Conservation (phyloP, 2,113 vertebrate species). For the Gorsachius goisagi region DNA sequence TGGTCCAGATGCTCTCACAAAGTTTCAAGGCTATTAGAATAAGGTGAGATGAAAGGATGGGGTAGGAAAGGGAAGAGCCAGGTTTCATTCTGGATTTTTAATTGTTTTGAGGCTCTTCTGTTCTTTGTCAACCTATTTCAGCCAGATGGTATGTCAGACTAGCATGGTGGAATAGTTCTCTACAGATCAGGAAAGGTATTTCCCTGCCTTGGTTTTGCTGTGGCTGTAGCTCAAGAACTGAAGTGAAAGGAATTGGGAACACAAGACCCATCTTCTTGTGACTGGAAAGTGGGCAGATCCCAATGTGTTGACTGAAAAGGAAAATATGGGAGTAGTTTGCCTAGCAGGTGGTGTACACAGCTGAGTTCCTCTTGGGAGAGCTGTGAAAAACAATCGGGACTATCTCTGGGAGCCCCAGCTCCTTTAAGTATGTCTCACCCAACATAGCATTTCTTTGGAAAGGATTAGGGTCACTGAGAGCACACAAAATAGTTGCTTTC, state of each 20-base stretch:
- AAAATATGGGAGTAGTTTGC: not conserved
- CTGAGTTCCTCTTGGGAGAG: not conserved
- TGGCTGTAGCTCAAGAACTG: not conserved
- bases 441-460: not conserved
- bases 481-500: not conserved
- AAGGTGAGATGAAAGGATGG: not conserved
- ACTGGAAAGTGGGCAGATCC: not conserved
- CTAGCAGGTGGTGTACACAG: not conserved
- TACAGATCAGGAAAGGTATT: not conserved
- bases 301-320: not conserved
- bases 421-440: not conserved
- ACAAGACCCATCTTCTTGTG: not conserved
- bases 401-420: not conserved
- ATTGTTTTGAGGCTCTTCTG: not conserved
- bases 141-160: not conserved
- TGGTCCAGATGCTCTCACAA: not conserved
- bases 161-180: not conserved
- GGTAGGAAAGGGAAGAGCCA: not conserved
- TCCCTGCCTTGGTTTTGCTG: not conserved
- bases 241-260: not conserved
- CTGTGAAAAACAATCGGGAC: not conserved
- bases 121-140: not conserved
- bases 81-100: accelerated
- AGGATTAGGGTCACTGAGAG: not conserved
- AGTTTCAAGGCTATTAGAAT: not conserved